Evolutionary conservation across 2,797 vertebrate species (phyloP).

Genomic region (Catharus ustulatus): DNA sequence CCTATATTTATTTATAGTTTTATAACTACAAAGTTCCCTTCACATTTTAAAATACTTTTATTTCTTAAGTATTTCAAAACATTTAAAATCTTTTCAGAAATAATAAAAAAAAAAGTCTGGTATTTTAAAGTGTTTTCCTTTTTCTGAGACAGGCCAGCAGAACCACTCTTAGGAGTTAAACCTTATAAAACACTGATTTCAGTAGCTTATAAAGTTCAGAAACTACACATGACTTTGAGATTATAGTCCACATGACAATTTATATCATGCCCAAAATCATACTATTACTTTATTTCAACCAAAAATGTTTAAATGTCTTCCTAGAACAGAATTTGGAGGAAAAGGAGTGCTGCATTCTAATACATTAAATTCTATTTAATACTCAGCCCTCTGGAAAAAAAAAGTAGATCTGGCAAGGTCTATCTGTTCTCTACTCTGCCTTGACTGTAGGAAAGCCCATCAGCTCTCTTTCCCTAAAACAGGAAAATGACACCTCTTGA

Average conservation of each 20-base stretch:
- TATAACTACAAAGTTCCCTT: background rate
- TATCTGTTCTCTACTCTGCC: background rate
- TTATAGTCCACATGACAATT: background rate
- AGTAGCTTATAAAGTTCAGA: background rate
- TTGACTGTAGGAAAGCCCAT: background rate
- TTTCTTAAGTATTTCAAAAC: background rate
- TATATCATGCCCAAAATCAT: background rate
- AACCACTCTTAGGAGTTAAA: background rate
- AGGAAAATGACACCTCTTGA: background rate
- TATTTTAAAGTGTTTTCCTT: background rate
- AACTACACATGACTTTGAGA: background rate
- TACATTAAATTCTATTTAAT: background rate
- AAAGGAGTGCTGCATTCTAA: background rate
- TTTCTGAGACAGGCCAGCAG: background rate
- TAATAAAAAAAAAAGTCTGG: too few relatives aligned
- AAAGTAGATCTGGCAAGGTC: background rate
- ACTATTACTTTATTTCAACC: background rate
- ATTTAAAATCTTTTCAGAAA: background rate
- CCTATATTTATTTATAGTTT: background rate
- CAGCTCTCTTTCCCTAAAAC: background rate
- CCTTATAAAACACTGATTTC: background rate
- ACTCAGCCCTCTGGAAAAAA: background rate
- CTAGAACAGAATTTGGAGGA: background rate
- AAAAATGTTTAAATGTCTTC: background rate
- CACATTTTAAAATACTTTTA: background rate